Evolutionary conservation across 2,113 vertebrate genomes (phyloP).

Genomic region (Phylloscopus whistleri): DNA sequence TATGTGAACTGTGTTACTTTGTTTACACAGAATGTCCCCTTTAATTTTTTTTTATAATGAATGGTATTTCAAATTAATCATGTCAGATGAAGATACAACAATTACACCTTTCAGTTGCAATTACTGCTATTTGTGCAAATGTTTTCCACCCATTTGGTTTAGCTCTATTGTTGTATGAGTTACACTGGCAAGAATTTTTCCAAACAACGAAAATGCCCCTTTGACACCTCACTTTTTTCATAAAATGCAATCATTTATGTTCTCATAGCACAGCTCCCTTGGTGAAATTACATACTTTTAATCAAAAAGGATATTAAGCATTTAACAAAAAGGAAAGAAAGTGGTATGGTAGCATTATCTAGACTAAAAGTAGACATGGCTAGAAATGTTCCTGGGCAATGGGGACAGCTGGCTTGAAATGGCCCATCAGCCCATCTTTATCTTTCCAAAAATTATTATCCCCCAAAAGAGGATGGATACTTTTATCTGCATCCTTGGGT

Average conservation of each 20-base stretch:
- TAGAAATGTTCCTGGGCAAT: background rate
- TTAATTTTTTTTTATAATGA: background rate
- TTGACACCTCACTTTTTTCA: background rate
- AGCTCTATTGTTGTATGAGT: background rate
- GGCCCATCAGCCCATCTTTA: background rate
- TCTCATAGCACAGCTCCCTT: background rate
- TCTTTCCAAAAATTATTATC: background rate
- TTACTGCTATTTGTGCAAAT: constrained; percentile 2
- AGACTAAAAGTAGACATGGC: background rate
- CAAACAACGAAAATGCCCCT: background rate
- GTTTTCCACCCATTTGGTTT: background rate
- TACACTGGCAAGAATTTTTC: background rate
- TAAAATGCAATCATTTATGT: background rate
- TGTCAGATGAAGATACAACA: background rate
- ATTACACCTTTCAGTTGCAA: constrained; percentile 8
- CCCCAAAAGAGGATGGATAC: background rate
- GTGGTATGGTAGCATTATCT: background rate
- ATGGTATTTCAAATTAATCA: background rate
- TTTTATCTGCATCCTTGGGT: background rate
- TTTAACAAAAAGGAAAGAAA: background rate
- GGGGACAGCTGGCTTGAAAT: background rate
- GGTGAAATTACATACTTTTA: background rate
- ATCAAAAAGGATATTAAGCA: background rate
- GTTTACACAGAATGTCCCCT: background rate
- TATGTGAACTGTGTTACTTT: background rate